Conservation (phyloP, 2,888 invertebrate species). For the Pachycephus smyrnensis region DNA sequence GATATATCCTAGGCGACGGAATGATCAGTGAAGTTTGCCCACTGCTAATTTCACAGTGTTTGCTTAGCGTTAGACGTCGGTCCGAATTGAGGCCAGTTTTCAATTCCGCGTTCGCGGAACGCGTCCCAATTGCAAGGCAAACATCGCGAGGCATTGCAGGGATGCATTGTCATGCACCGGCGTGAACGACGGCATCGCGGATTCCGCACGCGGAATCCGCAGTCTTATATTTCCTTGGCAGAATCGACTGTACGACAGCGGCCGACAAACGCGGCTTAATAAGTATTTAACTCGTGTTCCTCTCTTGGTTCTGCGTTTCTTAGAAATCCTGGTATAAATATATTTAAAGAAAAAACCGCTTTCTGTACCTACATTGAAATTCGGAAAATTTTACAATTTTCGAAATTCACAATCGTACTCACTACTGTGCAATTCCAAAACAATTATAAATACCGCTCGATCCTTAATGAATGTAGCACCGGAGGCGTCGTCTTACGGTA, state of each 20-base stretch:
- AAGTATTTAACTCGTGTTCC: not conserved
- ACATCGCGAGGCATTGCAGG: slow-evolving; percentile 27
- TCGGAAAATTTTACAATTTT: not conserved
- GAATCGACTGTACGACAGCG: not conserved
- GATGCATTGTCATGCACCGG: slow-evolving; percentile 17
- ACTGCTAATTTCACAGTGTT: not conserved
- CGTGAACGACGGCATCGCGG: not conserved
- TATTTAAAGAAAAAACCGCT: not conserved
- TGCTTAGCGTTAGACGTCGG: not conserved
- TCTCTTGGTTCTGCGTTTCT: not conserved
- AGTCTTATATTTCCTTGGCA: not conserved
- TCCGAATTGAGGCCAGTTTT: slow-evolving; percentile 53
- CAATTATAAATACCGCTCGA: not conserved
- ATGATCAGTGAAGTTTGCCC: not conserved
- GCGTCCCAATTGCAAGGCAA: slow-evolving; percentile 53
- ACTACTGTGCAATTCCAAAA: not conserved
- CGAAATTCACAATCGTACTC: not conserved
- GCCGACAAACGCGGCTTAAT: not conserved
- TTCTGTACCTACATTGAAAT: too few species aligned
- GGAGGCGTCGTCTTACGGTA: not conserved
- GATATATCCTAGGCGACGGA: not conserved
- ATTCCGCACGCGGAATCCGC: not conserved
- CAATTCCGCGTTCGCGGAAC: slow-evolving; percentile 59
- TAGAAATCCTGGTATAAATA: not conserved
- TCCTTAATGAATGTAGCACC: not conserved